These are phyloP conservation scores for Potamarius usumacintae DNA, from an alignment of 2,113 vertebrate species.

Conservation along the genomic window DNA sequence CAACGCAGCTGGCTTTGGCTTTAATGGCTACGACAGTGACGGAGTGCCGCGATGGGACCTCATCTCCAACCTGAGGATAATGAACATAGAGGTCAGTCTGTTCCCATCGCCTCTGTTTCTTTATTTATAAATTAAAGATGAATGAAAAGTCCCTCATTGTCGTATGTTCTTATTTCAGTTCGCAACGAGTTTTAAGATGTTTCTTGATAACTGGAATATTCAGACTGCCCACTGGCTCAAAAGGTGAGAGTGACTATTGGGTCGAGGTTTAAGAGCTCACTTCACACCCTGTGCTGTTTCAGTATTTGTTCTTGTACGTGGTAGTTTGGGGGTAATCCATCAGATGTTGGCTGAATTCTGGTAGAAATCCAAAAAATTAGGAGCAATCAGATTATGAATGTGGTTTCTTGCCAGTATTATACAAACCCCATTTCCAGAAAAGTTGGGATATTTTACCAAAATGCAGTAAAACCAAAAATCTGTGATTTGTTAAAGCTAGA, in stretches of 20 bases:
- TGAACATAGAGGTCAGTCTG: conserved; percentile 84
- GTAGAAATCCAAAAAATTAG: not conserved
- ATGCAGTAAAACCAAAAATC: too few relatives aligned
- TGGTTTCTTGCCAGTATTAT: too few relatives aligned
- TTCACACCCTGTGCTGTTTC: not conserved
- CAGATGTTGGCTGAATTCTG: not conserved
- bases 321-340: not conserved
- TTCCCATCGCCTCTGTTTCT: not conserved
- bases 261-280: not conserved
- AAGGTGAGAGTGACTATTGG: conserved; percentile 72
- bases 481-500: too few relatives aligned
- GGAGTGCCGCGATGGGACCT: conserved; percentile 86
- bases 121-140: not conserved
- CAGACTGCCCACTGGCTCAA: conserved; percentile 96
- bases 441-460: too few relatives aligned
- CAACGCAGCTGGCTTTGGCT: conserved; percentile 93
- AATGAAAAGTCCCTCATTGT: conserved; percentile 28
- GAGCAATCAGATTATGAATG: not conserved
- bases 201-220: conserved; percentile 97
- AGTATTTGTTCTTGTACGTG: not conserved
- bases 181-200: conserved; percentile 95
- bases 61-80: conserved; percentile 90
- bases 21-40: conserved; percentile 84
- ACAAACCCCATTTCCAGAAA: too few relatives aligned
- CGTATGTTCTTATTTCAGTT: conserved; percentile 75